These are phyloP conservation scores for Aphelocoma californica DNA, from an alignment of 2,797 vertebrate species.

Conservation along the genomic window DNA sequence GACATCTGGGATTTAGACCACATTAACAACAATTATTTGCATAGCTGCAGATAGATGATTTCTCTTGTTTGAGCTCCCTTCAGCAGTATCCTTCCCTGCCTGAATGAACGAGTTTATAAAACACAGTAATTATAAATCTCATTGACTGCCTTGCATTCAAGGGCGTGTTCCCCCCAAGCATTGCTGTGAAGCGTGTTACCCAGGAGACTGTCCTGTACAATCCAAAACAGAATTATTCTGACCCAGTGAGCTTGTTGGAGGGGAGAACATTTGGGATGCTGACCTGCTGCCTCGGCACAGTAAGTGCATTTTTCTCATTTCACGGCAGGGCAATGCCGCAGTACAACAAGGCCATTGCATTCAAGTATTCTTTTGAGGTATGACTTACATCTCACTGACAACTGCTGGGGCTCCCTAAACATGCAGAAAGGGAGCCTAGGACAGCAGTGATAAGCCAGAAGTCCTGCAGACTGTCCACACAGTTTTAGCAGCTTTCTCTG, in stretches of 20 bases:
- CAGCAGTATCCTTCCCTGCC: slow-evolving; percentile 2
- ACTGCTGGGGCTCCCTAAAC: not conserved
- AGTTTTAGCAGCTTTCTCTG: not conserved
- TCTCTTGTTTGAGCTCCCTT: not conserved
- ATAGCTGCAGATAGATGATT: not conserved
- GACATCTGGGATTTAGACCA: not conserved
- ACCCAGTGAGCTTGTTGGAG: slow-evolving; percentile 28
- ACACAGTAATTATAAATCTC: slow-evolving; percentile 53
- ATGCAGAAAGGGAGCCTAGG: not conserved
- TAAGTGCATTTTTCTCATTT: slow-evolving; percentile 43
- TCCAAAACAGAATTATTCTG: slow-evolving; percentile 46
- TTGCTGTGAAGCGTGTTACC: slow-evolving; percentile 30
- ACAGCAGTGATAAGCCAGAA: not conserved
- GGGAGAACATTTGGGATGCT: slow-evolving; percentile 33
- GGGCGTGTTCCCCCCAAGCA: slow-evolving; percentile 15
- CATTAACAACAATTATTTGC: not conserved
- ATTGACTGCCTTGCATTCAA: slow-evolving; percentile 49
- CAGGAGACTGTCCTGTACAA: slow-evolving; percentile 36
- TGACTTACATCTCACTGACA: slow-evolving; percentile 4
- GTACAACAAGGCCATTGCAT: not conserved
- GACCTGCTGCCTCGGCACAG: slow-evolving; percentile 3
- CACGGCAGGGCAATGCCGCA: not conserved
- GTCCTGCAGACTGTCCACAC: not conserved
- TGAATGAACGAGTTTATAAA: slow-evolving; percentile 45
- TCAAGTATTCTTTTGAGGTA: slow-evolving; percentile 15